Conservation (phyloP, 1,140 invertebrate species). For the Brachystomella parvula region DNA sequence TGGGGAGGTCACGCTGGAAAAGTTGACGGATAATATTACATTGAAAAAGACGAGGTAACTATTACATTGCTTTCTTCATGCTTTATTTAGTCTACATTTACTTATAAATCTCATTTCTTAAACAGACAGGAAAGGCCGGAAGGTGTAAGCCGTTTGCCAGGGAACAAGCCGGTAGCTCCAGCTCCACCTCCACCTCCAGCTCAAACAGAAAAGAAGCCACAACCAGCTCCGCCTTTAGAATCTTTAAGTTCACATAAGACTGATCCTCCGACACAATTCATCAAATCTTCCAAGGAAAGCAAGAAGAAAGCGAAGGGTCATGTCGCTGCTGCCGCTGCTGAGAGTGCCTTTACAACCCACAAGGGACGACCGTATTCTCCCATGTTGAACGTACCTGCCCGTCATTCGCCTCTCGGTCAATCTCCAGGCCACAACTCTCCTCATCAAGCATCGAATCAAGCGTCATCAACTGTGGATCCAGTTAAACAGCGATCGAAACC, state of each 20-base stretch:
- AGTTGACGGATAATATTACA: conserved; percentile 79
- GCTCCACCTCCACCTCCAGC: conserved; percentile 8
- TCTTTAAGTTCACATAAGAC: neutral
- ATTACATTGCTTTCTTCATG: neutral
- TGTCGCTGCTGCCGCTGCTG: neutral
- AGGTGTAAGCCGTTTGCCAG: conserved; percentile 15
- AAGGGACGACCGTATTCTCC: conserved; percentile 20
- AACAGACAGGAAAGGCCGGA: conserved; percentile 22
- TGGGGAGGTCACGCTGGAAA: conserved; percentile 86
- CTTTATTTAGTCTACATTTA: too few species aligned
- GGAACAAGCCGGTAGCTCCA: conserved; percentile 1
- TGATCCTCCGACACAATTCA: neutral
- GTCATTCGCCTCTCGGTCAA: conserved; percentile 20
- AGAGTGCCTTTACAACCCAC: neutral
- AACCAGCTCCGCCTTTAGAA: neutral
- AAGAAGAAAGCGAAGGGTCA: neutral
- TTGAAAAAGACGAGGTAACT: conserved; percentile 84
- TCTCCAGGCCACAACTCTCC: conserved; percentile 19
- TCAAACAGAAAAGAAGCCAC: neutral
- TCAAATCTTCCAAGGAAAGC: neutral
- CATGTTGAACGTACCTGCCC: conserved; percentile 12
- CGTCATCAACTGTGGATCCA: neutral
- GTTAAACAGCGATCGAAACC: neutral
- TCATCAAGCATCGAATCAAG: conserved; percentile 2
- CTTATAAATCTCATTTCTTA: too few species aligned